Evolutionary conservation across 1,140 invertebrate species (phyloP).

Genomic region (Carcinoscorpius rotundicauda): DNA sequence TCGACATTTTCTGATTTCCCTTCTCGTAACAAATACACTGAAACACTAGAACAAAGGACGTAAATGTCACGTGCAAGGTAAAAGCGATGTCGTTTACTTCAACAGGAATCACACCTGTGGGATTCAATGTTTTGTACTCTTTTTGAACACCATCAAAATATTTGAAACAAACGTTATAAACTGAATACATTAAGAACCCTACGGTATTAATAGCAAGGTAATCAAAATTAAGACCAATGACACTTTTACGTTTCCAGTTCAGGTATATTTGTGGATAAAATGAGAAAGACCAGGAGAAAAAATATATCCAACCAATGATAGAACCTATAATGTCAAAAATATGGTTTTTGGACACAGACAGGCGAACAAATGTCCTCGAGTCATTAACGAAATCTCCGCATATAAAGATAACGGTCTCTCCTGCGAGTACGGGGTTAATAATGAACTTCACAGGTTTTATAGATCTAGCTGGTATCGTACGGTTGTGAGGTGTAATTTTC

Average conservation of each 20-base stretch:
- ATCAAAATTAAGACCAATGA: background rate
- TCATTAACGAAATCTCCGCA: too few relatives aligned
- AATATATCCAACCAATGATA: background rate
- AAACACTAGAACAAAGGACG: background rate
- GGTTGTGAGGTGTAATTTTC: too few relatives aligned
- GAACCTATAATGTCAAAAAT: too few relatives aligned
- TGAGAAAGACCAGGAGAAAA: background rate
- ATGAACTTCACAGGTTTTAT: too few relatives aligned
- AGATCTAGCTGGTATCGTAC: too few relatives aligned
- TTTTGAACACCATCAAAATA: background rate
- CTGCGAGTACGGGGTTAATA: too few relatives aligned
- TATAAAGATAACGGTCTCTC: too few relatives aligned
- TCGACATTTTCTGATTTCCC: too few relatives aligned
- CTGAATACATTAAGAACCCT: background rate
- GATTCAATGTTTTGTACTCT: background rate
- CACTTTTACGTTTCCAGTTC: background rate
- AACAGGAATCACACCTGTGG: background rate
- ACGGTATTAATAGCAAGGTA: background rate
- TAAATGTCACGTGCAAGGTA: background rate
- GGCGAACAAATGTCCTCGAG: too few relatives aligned
- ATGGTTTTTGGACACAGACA: too few relatives aligned
- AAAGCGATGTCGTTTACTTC: constrained; percentile 1
- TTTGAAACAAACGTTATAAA: background rate
- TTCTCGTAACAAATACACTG: background rate
- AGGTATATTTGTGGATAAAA: background rate